These are phyloP conservation scores for Acipenser transmontanus DNA, from an alignment of 2,797 vertebrate species.

Conservation along the genomic window DNA sequence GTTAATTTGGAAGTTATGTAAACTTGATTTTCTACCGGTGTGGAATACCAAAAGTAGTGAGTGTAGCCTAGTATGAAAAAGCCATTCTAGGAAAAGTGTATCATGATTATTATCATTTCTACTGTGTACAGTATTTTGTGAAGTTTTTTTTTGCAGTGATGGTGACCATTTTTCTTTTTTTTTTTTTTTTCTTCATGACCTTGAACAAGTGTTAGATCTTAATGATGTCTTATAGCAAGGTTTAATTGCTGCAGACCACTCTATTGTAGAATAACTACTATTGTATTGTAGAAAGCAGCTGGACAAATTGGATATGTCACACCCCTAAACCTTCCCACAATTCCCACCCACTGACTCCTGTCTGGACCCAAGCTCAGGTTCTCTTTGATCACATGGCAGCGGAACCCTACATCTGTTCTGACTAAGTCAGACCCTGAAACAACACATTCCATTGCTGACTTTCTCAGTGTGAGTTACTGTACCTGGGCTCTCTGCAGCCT, in stretches of 20 bases:
- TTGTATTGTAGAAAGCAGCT: constrained; percentile 42
- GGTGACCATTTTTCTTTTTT: constrained; percentile 18
- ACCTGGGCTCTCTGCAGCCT: constrained; percentile 14
- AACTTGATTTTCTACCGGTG: too few species aligned
- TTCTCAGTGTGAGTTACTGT: constrained; percentile 26
- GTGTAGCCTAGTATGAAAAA: too few species aligned
- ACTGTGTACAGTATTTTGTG: too few species aligned
- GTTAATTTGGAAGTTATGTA: too few species aligned
- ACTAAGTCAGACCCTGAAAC: constrained; percentile 37
- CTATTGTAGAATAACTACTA: constrained; percentile 6
- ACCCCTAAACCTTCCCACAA: constrained; percentile 39
- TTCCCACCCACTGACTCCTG: constrained; percentile 48
- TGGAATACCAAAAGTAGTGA: too few species aligned
- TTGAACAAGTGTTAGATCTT: constrained; percentile 6
- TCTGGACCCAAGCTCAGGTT: constrained; percentile 37
- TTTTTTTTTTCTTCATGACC: constrained; percentile 4
- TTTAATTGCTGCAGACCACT: constrained; percentile 8
- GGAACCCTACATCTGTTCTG: constrained; percentile 49
- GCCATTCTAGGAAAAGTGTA: too few species aligned
- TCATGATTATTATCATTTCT: too few species aligned
- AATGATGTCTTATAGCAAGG: constrained; percentile 29
- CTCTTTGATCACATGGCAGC: constrained; percentile 41
- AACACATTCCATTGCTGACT: constrained; percentile 38
- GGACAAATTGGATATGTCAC: constrained; percentile 31
- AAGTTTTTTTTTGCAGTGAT: too few species aligned